Evolutionary conservation across 2,797 vertebrate genomes (phyloP).

Genomic region (Halcyon chelicuti): DNA sequence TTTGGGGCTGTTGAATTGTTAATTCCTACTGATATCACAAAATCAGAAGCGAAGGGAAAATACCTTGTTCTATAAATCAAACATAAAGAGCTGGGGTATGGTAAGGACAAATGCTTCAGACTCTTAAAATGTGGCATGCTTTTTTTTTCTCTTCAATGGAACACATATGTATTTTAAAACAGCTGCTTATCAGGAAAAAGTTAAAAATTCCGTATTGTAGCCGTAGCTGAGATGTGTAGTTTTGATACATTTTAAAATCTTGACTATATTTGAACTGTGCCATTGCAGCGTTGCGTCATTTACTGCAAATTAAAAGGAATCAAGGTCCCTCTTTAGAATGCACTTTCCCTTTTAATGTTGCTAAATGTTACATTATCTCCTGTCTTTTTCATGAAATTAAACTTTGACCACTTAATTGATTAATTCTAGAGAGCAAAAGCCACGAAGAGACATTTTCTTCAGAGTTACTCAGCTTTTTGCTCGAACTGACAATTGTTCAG

Average conservation of each 20-base stretch:
- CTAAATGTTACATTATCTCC: conserved; percentile 21
- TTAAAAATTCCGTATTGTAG: neutral
- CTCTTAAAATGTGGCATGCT: neutral
- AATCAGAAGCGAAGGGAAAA: neutral
- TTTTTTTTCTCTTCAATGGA: neutral
- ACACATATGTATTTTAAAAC: conserved; percentile 20
- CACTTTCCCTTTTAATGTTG: neutral
- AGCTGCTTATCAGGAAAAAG: neutral
- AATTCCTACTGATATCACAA: neutral
- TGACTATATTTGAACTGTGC: neutral
- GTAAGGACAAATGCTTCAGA: neutral
- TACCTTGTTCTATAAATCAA: neutral
- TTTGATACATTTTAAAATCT: conserved; percentile 8
- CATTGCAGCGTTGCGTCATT: conserved; percentile 25
- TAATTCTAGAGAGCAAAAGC: conserved; percentile 46
- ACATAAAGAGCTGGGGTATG: neutral
- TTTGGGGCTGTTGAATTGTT: neutral
- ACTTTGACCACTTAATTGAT: conserved; percentile 55
- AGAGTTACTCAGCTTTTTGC: conserved; percentile 8
- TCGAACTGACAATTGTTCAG: conserved; percentile 46
- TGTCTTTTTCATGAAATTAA: conserved; percentile 24
- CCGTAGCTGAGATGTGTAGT: neutral
- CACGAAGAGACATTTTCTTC: conserved; percentile 17
- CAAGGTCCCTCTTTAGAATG: neutral
- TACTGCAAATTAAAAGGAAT: conserved; percentile 36